phyloP scores from a whole-genome alignment of 2,888 invertebrate genomes.

The Sinopyrophorus schimmeli region DNA sequence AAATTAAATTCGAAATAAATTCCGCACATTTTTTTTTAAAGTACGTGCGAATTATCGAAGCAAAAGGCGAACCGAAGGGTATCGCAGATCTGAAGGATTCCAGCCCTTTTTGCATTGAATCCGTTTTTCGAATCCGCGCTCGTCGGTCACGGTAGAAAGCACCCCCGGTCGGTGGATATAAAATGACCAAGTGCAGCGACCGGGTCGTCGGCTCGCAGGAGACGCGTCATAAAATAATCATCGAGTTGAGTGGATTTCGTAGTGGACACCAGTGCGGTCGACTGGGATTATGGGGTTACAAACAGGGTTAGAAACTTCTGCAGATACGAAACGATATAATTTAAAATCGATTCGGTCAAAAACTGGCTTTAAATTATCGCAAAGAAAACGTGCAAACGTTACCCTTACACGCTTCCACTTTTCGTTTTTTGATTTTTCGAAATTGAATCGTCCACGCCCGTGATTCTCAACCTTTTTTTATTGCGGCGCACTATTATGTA shows the following conservation, averaged over 20 bases:
- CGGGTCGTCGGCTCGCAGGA: slow-evolving; percentile 15
- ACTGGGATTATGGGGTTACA: slow-evolving; percentile 22
- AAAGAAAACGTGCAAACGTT: too few species aligned
- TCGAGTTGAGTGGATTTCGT: slow-evolving; percentile 29
- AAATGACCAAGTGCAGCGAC: slow-evolving; percentile 26
- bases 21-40: slow-evolving; percentile 1
- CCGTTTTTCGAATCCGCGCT: slow-evolving; percentile 13
- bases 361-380: slow-evolving; percentile 11
- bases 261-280: slow-evolving; percentile 25
- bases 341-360: slow-evolving; percentile 10
- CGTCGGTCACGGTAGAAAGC: slow-evolving; percentile 18
- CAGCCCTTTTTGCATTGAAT: slow-evolving; percentile 21
- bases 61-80: slow-evolving; percentile 4
- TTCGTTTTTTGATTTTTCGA: neutral
- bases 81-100: slow-evolving; percentile 17
- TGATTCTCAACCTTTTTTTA: neutral
- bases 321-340: slow-evolving; percentile 18
- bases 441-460: neutral
- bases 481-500: too few species aligned
- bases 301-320: slow-evolving; percentile 16
- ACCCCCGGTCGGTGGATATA: slow-evolving; percentile 19
- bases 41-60: slow-evolving; percentile 6
- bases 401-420: neutral
- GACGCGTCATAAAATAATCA: slow-evolving; percentile 33
- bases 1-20: slow-evolving; percentile 4